Percentiles rank a stretch among this genome's conserved stretches.
phyloP scores from a whole-genome alignment of 2,888 invertebrate genomes.

The Ochropleura leucogaster region DNA sequence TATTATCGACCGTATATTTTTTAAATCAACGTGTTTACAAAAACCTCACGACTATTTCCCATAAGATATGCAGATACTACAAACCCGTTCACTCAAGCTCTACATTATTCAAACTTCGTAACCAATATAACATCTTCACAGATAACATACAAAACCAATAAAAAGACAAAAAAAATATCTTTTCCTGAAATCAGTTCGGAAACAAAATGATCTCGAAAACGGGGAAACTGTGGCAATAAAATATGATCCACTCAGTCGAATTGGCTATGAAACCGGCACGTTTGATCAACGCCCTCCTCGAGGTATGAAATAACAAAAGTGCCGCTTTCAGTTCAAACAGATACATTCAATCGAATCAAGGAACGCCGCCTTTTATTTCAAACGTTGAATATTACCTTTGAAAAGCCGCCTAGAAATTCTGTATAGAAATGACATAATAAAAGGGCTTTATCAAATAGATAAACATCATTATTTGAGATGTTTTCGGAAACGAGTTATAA shows the following conservation, averaged over 20 bases:
- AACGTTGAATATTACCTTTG: slow-evolving; percentile 10
- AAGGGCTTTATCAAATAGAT: neutral
- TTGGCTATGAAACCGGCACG: slow-evolving; percentile 37
- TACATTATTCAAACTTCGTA: neutral
- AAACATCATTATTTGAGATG: neutral
- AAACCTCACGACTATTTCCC: neutral
- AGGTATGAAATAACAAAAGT: slow-evolving; percentile 36
- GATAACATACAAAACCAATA: slow-evolving; percentile 15
- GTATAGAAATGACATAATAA: slow-evolving; percentile 3
- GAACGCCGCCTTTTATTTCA: slow-evolving; percentile 6
- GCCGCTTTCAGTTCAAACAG: slow-evolving; percentile 11
- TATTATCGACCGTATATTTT: too few species aligned
- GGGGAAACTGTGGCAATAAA: slow-evolving; percentile 30
- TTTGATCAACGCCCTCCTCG: slow-evolving; percentile 16
- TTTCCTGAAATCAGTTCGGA: slow-evolving; percentile 25
- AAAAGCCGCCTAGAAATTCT: slow-evolving; percentile 5
- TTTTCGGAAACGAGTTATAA: neutral
- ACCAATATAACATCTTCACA: slow-evolving; percentile 6
- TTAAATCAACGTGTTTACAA: neutral
- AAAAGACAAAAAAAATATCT: slow-evolving; percentile 21
- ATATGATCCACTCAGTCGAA: slow-evolving; percentile 46
- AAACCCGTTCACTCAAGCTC: neutral
- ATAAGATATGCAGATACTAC: too few species aligned
- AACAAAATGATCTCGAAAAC: slow-evolving; percentile 24
- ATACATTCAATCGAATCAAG: slow-evolving; percentile 15